Evolutionary conservation across 2,888 invertebrate genomes (phyloP), one percentile per base, ranked within the genome.

Genomic region (Ctena decussata): DNA sequence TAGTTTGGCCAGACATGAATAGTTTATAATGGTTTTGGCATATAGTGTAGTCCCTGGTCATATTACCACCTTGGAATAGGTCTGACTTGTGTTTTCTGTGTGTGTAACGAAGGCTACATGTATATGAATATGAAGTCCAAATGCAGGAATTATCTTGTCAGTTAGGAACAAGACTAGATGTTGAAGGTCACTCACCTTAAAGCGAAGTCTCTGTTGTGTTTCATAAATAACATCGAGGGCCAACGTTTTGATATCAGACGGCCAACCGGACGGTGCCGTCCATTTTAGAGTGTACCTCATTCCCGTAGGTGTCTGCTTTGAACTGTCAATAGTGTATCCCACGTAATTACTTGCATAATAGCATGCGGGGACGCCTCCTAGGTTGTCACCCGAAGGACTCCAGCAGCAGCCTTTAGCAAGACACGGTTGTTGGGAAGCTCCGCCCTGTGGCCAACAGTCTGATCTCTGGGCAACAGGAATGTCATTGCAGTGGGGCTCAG

Each of bases 181-280:
- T n/a, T n/a, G n/a, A n/a, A n/a, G n/a, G n/a, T n/a, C n/a, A 49
- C 49, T 8, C 81, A 93, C 93, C 91, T 93, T 93, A 11, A 93
- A 86, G 65, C 89, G 88, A 15, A 93, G 85, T 75, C 89, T 89
- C 11, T 83, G 77, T 2, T 81, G 37, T 32, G 91, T 90, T 76
- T 92, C 91, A 87, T 81, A 92, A 18, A 53, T 85, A 12, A 93
- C 84, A 69, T 93, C 91, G 49, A 93, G 73, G 6, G 60, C 65
- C n/a, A 93, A 74, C 15, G 87, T 77, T 46, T 78, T 76, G 21
- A 91, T 77, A 80, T 92, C 91, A 71, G 82, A 81, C 5, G 93
- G 91, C 82, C 91, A 93, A 30, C 86, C 87, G 11, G 92, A 90
- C 11, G 80, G 80, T 30, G 80, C 85, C 0, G 60, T 75, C 37